Percentiles rank a stretch among this genome's conserved stretches.
Conservation (phyloP, 2,113 vertebrate species). For the Nibea albiflora region DNA sequence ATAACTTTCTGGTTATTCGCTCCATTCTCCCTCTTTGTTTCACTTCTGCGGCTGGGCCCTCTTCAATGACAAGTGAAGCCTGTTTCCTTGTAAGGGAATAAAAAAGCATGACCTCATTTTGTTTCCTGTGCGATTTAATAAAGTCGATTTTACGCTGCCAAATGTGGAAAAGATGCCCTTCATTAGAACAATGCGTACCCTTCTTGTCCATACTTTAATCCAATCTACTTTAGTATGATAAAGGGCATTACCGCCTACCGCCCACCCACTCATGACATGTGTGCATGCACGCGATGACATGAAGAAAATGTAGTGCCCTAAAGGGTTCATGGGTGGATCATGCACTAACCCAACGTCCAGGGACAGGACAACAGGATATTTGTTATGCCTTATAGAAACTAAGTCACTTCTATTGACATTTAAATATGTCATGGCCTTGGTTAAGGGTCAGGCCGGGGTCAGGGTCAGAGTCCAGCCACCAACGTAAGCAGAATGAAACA, state of each 20-base stretch:
- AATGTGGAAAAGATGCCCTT: constrained; percentile 78
- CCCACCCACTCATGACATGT: constrained; percentile 41
- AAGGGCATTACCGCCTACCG: constrained; percentile 65
- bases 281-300: constrained; percentile 7
- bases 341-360: constrained; percentile 7
- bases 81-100: constrained; percentile 54
- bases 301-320: neutral
- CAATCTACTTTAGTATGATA: constrained; percentile 78
- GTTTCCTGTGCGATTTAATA: constrained; percentile 79
- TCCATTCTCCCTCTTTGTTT: constrained; percentile 8
- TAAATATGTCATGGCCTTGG: constrained; percentile 2
- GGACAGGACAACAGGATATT: neutral
- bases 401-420: constrained; percentile 41
- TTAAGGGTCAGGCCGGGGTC: neutral
- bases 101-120: constrained; percentile 70
- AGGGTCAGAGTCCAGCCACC: neutral
- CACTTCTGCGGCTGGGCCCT: constrained; percentile 1
- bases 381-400: constrained; percentile 5
- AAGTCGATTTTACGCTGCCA: constrained; percentile 78
- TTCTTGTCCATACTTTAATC: constrained; percentile 74
- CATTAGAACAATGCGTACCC: constrained; percentile 70
- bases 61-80: constrained; percentile 39
- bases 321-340: constrained; percentile 25
- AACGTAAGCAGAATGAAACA: neutral
- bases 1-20: constrained; percentile 14